Conservation (phyloP, 2,797 vertebrate species). For the Rhynchonycteris naso region DNA sequence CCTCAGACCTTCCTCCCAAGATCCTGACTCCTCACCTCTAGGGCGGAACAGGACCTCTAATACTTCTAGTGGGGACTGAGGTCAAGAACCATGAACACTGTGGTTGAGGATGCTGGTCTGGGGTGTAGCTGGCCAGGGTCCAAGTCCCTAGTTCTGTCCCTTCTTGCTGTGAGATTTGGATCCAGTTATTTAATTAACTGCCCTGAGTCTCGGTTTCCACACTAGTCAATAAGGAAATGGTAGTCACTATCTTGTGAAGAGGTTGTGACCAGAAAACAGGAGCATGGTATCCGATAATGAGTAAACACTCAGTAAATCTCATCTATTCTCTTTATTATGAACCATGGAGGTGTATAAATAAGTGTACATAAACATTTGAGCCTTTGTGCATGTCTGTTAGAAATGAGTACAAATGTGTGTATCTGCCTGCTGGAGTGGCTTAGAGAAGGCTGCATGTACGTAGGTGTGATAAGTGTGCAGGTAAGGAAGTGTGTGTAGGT, state of each 20-base stretch:
- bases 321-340: background rate
- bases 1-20: background rate
- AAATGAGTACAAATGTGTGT: too few relatives aligned
- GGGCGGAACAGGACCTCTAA: background rate
- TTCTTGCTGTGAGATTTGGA: background rate
- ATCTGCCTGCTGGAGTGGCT: background rate
- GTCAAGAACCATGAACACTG: background rate
- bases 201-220: background rate
- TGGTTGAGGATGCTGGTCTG: background rate
- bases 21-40: background rate
- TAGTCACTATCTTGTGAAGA: background rate
- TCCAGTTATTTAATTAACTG: background rate
- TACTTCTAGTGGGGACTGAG: background rate
- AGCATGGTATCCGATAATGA: background rate
- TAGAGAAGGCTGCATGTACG: too few relatives aligned
- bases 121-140: background rate
- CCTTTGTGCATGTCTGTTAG: background rate
- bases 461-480: fast-evolving
- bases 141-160: background rate
- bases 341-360: fast-evolving
- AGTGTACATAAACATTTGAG: background rate
- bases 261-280: background rate
- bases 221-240: background rate
- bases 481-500: background rate
- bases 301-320: background rate